Evolutionary conservation across 2,113 vertebrate species (phyloP).

Genomic region (Peromyscus polionotus): DNA sequence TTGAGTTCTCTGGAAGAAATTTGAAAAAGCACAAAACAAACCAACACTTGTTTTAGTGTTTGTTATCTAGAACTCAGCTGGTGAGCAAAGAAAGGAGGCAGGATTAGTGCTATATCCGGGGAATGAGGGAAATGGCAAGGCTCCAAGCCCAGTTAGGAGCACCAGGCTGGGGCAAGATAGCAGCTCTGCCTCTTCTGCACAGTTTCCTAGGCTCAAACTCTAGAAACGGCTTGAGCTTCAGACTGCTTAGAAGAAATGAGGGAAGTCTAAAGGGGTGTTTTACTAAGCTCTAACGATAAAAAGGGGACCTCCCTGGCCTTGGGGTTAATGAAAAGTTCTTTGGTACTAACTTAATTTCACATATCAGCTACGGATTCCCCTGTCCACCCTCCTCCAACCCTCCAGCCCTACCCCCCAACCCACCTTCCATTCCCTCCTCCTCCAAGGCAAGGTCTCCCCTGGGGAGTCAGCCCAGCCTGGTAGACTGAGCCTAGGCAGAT

Average conservation of each 20-base stretch:
- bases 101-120: neutral
- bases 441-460: too few relatives aligned
- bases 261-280: neutral
- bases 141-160: neutral
- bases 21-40: conserved; percentile 26
- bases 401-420: too few relatives aligned
- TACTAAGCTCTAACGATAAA: neutral
- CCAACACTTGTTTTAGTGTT: conserved; percentile 34
- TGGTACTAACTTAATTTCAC: neutral
- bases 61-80: conserved; percentile 47
- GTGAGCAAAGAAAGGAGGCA: conserved; percentile 30
- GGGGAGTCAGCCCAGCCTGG: too few relatives aligned
- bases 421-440: too few relatives aligned
- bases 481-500: too few relatives aligned
- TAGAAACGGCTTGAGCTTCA: neutral
- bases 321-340: neutral
- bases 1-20: conserved; percentile 70
- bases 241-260: neutral
- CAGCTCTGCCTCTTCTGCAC: neutral
- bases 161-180: neutral
- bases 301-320: neutral
- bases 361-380: too few relatives aligned
- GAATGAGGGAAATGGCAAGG: neutral
- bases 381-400: too few relatives aligned
- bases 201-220: neutral